These are phyloP conservation scores for Drosophila kikkawai DNA, from an alignment of 1,140 invertebrate genomes.

Conservation along the genomic window DNA sequence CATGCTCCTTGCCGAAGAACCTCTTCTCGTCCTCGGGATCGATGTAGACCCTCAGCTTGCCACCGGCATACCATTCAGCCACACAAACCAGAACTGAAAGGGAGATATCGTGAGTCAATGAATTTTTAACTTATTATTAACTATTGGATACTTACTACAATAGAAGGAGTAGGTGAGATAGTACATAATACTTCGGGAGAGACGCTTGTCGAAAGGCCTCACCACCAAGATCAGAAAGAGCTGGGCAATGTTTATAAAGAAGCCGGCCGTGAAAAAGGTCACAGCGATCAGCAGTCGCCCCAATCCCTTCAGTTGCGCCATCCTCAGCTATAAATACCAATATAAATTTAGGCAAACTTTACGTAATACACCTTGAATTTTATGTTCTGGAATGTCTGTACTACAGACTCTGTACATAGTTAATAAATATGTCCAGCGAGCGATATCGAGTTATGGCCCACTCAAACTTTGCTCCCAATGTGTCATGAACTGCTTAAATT, in stretches of 20 bases:
- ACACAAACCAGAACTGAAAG: conserved; percentile 94
- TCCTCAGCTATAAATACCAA: conserved; percentile 44
- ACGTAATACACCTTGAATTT: conserved; percentile 33
- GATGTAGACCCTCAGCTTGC: conserved; percentile 90
- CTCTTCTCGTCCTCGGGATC: conserved; percentile 92
- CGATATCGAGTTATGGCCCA: conserved; percentile 56
- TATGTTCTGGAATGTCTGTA: conserved; percentile 4
- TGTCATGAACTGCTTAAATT: conserved; percentile 31
- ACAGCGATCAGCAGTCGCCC: conserved; percentile 93
- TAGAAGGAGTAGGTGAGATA: conserved; percentile 95
- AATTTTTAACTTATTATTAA: background rate
- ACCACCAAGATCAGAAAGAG: conserved; percentile 90
- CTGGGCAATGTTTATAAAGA: conserved; percentile 94
- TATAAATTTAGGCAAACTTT: conserved; percentile 20
- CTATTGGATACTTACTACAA: conserved; percentile 91
- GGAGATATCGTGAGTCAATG: background rate
- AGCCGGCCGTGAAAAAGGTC: conserved; percentile 94
- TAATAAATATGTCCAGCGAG: conserved; percentile 49
- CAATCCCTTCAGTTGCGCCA: conserved; percentile 58
- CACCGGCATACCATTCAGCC: conserved; percentile 96
- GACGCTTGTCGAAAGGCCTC: conserved; percentile 89
- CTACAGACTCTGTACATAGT: conserved; percentile 2
- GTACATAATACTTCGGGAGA: conserved; percentile 95
- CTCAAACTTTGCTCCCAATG: conserved; percentile 46
- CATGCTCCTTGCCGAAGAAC: conserved; percentile 94